phyloP scores from a whole-genome alignment of 2,888 invertebrate species.

The Mamestra brassicae region DNA sequence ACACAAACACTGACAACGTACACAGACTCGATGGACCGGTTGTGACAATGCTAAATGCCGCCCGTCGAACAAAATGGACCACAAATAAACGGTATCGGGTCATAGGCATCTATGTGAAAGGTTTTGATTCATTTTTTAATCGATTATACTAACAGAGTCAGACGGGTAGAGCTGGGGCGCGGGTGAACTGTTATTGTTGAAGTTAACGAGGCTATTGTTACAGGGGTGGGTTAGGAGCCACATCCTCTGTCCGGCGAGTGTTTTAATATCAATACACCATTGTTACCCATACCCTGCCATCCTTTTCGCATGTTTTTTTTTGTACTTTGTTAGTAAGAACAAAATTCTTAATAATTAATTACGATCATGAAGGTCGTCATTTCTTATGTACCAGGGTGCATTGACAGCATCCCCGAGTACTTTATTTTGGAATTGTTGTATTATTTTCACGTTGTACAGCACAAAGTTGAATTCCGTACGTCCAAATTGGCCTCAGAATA shows the following conservation, averaged over 20 bases:
- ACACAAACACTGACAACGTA: conserved; percentile 63
- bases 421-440: no score
- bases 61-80: conserved; percentile 67
- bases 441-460: no score
- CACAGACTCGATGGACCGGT: conserved; percentile 73
- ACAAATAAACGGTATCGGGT: conserved; percentile 69
- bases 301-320: neutral
- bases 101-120: conserved; percentile 75
- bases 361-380: no score
- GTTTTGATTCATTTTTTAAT: conserved; percentile 56
- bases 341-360: no score
- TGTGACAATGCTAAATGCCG: conserved; percentile 71
- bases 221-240: conserved; percentile 74
- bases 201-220: conserved; percentile 76
- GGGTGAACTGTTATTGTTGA: conserved; percentile 83
- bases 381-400: no score
- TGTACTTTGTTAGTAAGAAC: no score
- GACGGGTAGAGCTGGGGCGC: conserved; percentile 65
- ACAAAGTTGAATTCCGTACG: no score
- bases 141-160: conserved; percentile 69
- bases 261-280: conserved; percentile 79
- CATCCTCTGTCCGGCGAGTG: conserved; percentile 82
- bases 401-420: no score
- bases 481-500: no score
- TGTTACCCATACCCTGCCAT: conserved; percentile 65